A percentile compares a stretch with the other conserved stretches of the same genome.
phyloP scores from a whole-genome alignment of 2,888 invertebrate genomes.

The Polymixis flavicincta region DNA sequence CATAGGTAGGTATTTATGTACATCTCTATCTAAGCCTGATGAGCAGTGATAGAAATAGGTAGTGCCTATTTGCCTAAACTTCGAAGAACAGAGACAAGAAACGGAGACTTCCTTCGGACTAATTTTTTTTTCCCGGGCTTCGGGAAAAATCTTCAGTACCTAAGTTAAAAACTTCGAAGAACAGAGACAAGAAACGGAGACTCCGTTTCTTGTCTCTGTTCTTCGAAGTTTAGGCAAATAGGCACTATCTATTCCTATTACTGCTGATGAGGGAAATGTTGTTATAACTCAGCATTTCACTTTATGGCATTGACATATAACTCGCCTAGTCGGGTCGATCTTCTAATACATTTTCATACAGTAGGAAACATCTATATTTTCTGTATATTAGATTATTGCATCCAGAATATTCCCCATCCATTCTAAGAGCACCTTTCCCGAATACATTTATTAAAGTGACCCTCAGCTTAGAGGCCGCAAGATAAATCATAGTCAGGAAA shows the following conservation, averaged over 20 bases:
- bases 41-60: no score
- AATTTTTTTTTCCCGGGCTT: no score
- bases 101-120: no score
- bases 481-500: conserved; percentile 90
- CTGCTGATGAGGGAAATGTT: neutral
- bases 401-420: conserved; percentile 84
- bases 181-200: no score
- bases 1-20: neutral
- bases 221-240: no score
- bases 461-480: conserved; percentile 86
- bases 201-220: no score
- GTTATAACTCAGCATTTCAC: conserved; percentile 27
- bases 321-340: conserved; percentile 56
- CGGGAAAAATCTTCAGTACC: no score
- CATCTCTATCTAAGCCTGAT: neutral
- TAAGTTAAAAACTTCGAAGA: no score
- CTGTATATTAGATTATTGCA: conserved; percentile 85
- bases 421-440: conserved; percentile 85
- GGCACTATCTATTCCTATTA: no score
- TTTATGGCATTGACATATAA: conserved; percentile 36
- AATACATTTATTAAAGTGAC: conserved; percentile 90
- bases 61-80: no score
- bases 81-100: no score
- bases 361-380: conserved; percentile 72
- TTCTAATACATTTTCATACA: conserved; percentile 61